Evolutionary conservation across 2,888 invertebrate species (phyloP).

Genomic region (Mamestra brassicae): DNA sequence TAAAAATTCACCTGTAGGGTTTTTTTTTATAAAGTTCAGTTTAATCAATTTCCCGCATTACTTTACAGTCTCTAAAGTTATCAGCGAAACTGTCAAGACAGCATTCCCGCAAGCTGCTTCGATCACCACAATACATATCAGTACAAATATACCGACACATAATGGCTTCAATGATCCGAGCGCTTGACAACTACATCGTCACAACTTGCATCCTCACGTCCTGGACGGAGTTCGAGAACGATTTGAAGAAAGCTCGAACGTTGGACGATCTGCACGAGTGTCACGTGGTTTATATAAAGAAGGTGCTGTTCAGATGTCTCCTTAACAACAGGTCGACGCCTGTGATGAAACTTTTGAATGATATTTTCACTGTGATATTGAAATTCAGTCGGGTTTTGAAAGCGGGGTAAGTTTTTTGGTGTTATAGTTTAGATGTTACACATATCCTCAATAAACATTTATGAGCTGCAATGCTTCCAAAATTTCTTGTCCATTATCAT

Average conservation of each 20-base stretch:
- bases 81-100: conserved; percentile 88
- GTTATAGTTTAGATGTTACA: neutral
- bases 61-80: conserved; percentile 91
- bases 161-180: conserved; percentile 94
- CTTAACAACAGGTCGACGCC: conserved; percentile 93
- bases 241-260: conserved; percentile 92
- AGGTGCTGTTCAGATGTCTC: conserved; percentile 94
- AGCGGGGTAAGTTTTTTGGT: conserved; percentile 80
- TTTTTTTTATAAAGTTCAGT: neutral
- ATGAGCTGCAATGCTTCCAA: neutral
- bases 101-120: conserved; percentile 86
- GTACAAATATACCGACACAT: conserved; percentile 94
- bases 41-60: neutral
- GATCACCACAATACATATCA: conserved; percentile 93
- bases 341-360: conserved; percentile 93
- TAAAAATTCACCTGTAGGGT: too few relatives aligned
- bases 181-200: conserved; percentile 94
- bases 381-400: conserved; percentile 93
- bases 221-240: conserved; percentile 94
- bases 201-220: conserved; percentile 94
- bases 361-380: conserved; percentile 93
- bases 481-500: neutral
- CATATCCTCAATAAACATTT: neutral
- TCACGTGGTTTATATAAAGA: conserved; percentile 94
- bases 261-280: conserved; percentile 94